Base-by-base conservation (phyloP, 30 jellyfish, hydroid and myxozoan species). In the Hydra vulgaris region DNA sequence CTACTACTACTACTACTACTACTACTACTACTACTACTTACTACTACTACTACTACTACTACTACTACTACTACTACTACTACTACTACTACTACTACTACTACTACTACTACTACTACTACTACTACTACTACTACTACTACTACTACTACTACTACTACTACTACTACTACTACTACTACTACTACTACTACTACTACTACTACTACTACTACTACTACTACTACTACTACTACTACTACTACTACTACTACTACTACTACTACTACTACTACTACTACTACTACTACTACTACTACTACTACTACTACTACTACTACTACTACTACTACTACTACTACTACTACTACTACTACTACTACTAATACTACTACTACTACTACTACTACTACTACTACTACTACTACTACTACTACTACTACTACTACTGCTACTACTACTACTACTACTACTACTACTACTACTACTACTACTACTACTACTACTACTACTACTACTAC, bases 341-440 rank as follows among this genome's bases (percentile, higher is more conserved):
- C 78, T n/a, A n/a, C n/a, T n/a, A n/a, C n/a, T n/a, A n/a, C n/a
- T n/a, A n/a, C n/a, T n/a, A n/a, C n/a, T n/a, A n/a, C n/a, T n/a
- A n/a, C n/a, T n/a, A n/a, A n/a, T n/a, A n/a, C n/a, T n/a, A n/a
- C n/a, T n/a, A n/a, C n/a, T n/a, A n/a, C n/a, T n/a, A n/a, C n/a
- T n/a, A n/a, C n/a, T n/a, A n/a, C n/a, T n/a, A n/a, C n/a, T 74
- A 74, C 82, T 74, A 74, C 77, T 74, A 16, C 77, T 74, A 74
- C 82, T 74, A 74, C 82, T 25, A 25, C 82, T 74, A 74, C 77
- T 74, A 74, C 82, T 15, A 74, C 78, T 74, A 74, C 77, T 74
- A 74, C 82, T 74, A 74, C 82, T 74, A 74, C 82, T 74, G 21
- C 82, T 74, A 15, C 82, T 74, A 25, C 82, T 74, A 25, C 77